Evolutionary conservation across 30 jellyfish, hydroid and myxozoan species (phyloP).

Genomic region (Hydractinia symbiolongicarpus): DNA sequence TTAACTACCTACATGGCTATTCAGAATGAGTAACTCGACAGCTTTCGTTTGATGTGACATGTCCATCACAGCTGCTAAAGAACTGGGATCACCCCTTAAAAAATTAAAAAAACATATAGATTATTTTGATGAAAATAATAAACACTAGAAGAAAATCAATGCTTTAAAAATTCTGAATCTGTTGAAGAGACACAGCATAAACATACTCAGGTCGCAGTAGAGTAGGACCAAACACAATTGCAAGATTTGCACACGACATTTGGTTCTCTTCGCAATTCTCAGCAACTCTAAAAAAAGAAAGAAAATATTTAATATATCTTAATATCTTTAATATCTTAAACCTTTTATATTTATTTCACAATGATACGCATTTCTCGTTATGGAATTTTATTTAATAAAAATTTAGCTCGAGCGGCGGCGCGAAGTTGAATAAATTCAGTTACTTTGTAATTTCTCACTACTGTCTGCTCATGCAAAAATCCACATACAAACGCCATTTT

Average conservation of each 20-base stretch:
- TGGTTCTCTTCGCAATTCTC: conserved; percentile 49
- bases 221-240: conserved; percentile 91
- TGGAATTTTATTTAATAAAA: too few relatives aligned
- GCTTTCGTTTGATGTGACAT: conserved; percentile 79
- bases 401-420: too few relatives aligned
- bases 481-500: too few relatives aligned
- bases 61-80: conserved; percentile 86
- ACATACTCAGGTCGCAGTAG: conserved; percentile 77
- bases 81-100: conserved; percentile 64
- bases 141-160: too few relatives aligned
- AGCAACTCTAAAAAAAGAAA: conserved; percentile 67
- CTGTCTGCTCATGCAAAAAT: too few relatives aligned
- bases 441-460: too few relatives aligned
- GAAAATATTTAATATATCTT: background rate
- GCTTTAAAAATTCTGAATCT: too few relatives aligned
- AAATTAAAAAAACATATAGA: background rate
- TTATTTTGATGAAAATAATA: too few relatives aligned
- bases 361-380: too few relatives aligned
- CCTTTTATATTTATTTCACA: background rate
- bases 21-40: conserved; percentile 64
- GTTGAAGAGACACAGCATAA: background rate
- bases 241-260: conserved; percentile 64
- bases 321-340: background rate
- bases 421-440: too few relatives aligned
- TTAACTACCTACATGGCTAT: conserved; percentile 29